Conservation (phyloP, 2,113 vertebrate species). For the Colaptes auratus region DNA sequence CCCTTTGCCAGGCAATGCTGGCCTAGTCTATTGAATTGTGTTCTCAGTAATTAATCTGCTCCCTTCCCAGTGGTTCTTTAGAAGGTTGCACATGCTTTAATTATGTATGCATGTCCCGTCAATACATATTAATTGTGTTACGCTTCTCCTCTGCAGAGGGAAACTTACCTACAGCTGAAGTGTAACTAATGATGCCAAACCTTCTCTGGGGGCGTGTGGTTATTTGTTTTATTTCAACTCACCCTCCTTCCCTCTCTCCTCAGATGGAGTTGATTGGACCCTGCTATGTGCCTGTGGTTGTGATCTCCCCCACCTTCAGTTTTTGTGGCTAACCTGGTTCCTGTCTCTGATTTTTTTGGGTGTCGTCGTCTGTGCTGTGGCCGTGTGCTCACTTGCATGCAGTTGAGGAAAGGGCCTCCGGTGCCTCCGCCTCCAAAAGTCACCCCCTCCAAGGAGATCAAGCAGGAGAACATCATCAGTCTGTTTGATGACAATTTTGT, state of each 20-base stretch:
- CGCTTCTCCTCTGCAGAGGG: slow-evolving; percentile 72
- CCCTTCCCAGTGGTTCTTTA: slow-evolving; percentile 31
- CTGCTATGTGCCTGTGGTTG: slow-evolving; percentile 27
- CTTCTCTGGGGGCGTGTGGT: slow-evolving; percentile 61
- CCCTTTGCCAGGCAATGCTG: not conserved
- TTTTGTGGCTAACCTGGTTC: slow-evolving; percentile 75
- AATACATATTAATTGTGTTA: slow-evolving; percentile 76
- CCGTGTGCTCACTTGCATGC: slow-evolving; percentile 75
- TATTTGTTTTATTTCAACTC: not conserved
- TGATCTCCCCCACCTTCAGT: slow-evolving; percentile 14
- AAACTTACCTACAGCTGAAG: slow-evolving; percentile 52
- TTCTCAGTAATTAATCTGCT: slow-evolving; percentile 18
- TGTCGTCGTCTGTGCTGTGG: slow-evolving; percentile 60
- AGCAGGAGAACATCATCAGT: slow-evolving; percentile 96
- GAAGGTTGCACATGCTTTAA: slow-evolving; percentile 74
- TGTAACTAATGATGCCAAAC: slow-evolving; percentile 75
- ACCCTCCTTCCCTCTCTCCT: not conserved
- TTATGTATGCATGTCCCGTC: slow-evolving; percentile 68
- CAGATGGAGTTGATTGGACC: slow-evolving; percentile 19
- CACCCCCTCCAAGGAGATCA: slow-evolving; percentile 95
- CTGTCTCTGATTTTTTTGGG: slow-evolving; percentile 79
- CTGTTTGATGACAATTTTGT: slow-evolving; percentile 94
- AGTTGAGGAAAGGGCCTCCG: slow-evolving; percentile 91
- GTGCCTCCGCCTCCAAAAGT: slow-evolving; percentile 96
- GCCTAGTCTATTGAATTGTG: not conserved